Evolutionary conservation across 1,140 invertebrate species (phyloP), one percentile per base, ranked within the genome.

Genomic region (Pentalonia nigronervosa): DNA sequence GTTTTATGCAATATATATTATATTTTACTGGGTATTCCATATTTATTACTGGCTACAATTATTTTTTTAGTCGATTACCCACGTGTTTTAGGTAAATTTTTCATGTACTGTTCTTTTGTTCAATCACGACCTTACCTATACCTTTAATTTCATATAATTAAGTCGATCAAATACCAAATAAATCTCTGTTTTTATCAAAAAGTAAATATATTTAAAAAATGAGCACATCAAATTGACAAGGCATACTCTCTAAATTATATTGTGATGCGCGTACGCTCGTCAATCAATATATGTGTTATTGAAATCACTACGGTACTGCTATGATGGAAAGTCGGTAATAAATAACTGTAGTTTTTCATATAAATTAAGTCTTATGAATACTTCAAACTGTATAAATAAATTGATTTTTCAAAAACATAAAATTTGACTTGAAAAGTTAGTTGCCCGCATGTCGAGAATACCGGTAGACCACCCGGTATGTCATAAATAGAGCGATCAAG

Each of bases 201-300:
- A 67, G 9, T 30, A 11, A 48, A 1, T 48, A 67, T 67, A 67
- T 67, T n/a, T 67, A 30, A 67, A 67, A n/a, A 30, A 76, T 14
- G 14, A 34, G 14, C 30, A 76, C 4, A 76, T 34, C 17, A 6
- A n/a, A 17, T n/a, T 76, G 14, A 14, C 60, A 30, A n/a, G 6
- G 21, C 7, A 2, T 7, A 2, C n/a, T 17, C 14, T 0, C 14
- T 7, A 23, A 30, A 14, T 11, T 14, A 34, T 0, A 67, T n/a
- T 2, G 30, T n/a, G n/a, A n/a, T n/a, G 3, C 14, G 4, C 25
- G 4, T 30, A 1, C 11, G 0, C 7, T 60, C 9, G 14, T 67
- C 4, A 17, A 67, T 67, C n/a, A 14, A 67, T 30, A 67, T 67
- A 67, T 67, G 30, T 67, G 0, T 3, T 67, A n/a, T 67, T 67